phyloP scores from a whole-genome alignment of 2,113 vertebrate species.

The Panurus biarmicus region DNA sequence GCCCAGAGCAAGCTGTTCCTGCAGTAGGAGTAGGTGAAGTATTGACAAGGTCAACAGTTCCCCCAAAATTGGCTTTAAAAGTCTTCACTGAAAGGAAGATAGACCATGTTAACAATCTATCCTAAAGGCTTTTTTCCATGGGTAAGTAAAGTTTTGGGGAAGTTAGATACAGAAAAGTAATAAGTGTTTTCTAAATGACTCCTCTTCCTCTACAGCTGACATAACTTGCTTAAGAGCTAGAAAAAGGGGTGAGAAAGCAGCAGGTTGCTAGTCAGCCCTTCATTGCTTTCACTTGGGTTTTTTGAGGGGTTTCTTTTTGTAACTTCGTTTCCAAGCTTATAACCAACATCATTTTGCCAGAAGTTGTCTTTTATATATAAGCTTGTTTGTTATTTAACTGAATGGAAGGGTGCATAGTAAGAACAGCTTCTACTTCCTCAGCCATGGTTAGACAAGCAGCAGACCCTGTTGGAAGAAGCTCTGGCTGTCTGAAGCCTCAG shows the following conservation, averaged over 20 bases:
- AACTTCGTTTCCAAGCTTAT: not conserved
- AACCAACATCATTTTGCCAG: not conserved
- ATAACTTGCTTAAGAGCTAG: not conserved
- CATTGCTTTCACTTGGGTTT: not conserved
- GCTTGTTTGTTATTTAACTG: not conserved
- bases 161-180: not conserved
- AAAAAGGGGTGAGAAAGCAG: not conserved
- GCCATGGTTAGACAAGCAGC: not conserved
- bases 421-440: not conserved
- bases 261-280: not conserved
- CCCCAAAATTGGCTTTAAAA: not conserved
- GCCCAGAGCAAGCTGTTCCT: not conserved
- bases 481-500: not conserved
- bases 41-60: not conserved
- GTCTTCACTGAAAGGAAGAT: not conserved
- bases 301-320: not conserved
- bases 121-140: too few species aligned
- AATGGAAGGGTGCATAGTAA: not conserved
- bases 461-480: not conserved
- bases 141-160: not conserved
- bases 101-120: too few species aligned
- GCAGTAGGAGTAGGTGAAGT: not conserved
- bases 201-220: not conserved
- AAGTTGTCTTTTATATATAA: fast-evolving
- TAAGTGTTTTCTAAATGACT: not conserved